Evolutionary conservation across 2,113 vertebrate species (phyloP), one percentile per base, ranked within the genome.

Genomic region (Austrofundulus limnaeus): DNA sequence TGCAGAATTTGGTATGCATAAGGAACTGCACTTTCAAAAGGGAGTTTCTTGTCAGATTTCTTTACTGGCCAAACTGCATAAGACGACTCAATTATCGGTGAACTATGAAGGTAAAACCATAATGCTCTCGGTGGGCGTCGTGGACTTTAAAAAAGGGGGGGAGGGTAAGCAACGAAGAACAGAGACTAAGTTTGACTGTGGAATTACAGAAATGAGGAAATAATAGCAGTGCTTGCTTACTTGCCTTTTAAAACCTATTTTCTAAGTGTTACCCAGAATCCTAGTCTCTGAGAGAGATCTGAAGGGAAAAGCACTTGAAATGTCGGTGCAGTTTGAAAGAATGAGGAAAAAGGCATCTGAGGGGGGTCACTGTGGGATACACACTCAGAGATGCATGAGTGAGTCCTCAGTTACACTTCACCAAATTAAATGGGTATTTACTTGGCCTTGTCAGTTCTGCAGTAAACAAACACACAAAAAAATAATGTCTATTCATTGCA

Each of bases 21-120:
- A 71, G 50, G 56, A 75, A 59, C 49, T 70, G 39, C 55, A 70
- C 21, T 69, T 83, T 81, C 67, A 78, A 82, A 87, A 49, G n/a
- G n/a, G 38, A 57, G 41, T 51, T 72, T 65, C 61, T 79, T 73
- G 41, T 74, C 58, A 78, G 56, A 72, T 64, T 72, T 56, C 48
- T 68, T 80, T 53, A 61, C 58, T 61, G 71, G 48, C 41, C 17
- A 16, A 61, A 71, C 59, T 64, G 21, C 64, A 65, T 66, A 56
- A 80, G 66, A 85, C 34, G 43, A 78, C 66, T 80, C 48, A 57
- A 82, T 87, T 82, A 85, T 73, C 68, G 67, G 20, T 78, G 66
- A 80, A 82, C 71, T 62, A 54, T 81, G 77, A 82, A 79, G 81
- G 66, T 84, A 76, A 72, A 83, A 66, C 67, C 48, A 66, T 67